These are phyloP conservation scores for Encarsia formosa DNA, from an alignment of 2,888 invertebrate species.

Conservation along the genomic window DNA sequence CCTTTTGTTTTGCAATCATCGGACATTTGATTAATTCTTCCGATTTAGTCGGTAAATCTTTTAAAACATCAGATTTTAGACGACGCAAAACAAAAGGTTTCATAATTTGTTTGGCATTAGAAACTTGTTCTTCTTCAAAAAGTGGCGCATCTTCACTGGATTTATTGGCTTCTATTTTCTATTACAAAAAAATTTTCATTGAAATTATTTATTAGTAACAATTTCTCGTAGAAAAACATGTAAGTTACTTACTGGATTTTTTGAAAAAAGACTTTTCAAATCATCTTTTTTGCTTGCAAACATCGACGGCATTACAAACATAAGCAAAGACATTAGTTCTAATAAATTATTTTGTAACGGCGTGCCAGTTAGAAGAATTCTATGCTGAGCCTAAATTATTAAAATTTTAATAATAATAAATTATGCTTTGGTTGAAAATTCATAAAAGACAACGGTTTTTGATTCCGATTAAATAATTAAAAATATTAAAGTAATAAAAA, in stretches of 20 bases:
- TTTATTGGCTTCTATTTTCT: slow-evolving; percentile 55
- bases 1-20: slow-evolving; percentile 70
- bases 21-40: slow-evolving; percentile 65
- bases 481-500: slow-evolving; percentile 16
- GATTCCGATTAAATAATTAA: neutral
- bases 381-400: slow-evolving; percentile 69
- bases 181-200: slow-evolving; percentile 26
- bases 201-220: slow-evolving; percentile 5
- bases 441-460: too few species aligned
- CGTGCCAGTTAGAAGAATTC: slow-evolving; percentile 89
- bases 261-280: slow-evolving; percentile 82
- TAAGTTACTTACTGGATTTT: slow-evolving; percentile 58
- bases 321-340: slow-evolving; percentile 90
- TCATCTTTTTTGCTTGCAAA: slow-evolving; percentile 85
- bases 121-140: slow-evolving; percentile 88
- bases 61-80: slow-evolving; percentile 80
- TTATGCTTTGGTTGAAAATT: too few species aligned
- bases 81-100: slow-evolving; percentile 90
- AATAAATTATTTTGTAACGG: slow-evolving; percentile 94
- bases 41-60: slow-evolving; percentile 79
- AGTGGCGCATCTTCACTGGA: slow-evolving; percentile 62
- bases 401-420: too few species aligned
- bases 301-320: slow-evolving; percentile 95
- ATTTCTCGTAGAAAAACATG: neutral
- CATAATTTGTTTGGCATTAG: slow-evolving; percentile 92